Conservation (phyloP, 2,797 vertebrate species). For the Etheostoma perlongum region DNA sequence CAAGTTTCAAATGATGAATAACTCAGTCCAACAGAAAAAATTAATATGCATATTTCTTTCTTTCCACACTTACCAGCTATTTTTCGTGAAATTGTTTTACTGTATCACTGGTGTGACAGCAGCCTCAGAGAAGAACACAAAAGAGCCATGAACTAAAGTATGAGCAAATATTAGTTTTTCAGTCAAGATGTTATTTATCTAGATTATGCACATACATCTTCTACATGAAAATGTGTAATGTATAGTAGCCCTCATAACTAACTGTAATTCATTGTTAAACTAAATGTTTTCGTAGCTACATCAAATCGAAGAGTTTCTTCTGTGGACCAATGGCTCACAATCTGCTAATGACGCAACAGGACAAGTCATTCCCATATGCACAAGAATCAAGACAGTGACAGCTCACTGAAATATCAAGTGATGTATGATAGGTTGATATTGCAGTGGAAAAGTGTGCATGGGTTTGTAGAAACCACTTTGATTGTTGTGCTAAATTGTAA, state of each 20-base stretch:
- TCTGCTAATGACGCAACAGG: slow-evolving; percentile 24
- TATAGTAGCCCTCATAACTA: background rate
- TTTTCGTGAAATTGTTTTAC: background rate
- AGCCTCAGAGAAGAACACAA: background rate
- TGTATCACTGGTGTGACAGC: background rate
- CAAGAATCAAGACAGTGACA: slow-evolving; percentile 49
- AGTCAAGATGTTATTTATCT: background rate
- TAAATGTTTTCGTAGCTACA: background rate
- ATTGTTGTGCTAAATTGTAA: slow-evolving; percentile 30
- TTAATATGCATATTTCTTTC: slow-evolving; percentile 32
- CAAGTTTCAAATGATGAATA: slow-evolving; percentile 45
- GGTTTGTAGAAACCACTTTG: slow-evolving; percentile 53
- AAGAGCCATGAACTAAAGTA: background rate
- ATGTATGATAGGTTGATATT: slow-evolving; percentile 34
- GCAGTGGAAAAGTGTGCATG: slow-evolving; percentile 65
- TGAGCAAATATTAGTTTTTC: background rate
- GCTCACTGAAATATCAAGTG: slow-evolving; percentile 43
- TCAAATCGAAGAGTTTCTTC: background rate
- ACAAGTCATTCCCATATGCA: slow-evolving; percentile 37
- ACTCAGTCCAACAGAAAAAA: slow-evolving; percentile 20
- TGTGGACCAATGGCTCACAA: slow-evolving; percentile 11
- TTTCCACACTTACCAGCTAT: slow-evolving; percentile 1
- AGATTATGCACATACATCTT: background rate
- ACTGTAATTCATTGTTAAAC: background rate
- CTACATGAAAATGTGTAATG: background rate